Evolutionary conservation across 2,888 invertebrate genomes (phyloP).

Genomic region (Polymixis flavicincta): DNA sequence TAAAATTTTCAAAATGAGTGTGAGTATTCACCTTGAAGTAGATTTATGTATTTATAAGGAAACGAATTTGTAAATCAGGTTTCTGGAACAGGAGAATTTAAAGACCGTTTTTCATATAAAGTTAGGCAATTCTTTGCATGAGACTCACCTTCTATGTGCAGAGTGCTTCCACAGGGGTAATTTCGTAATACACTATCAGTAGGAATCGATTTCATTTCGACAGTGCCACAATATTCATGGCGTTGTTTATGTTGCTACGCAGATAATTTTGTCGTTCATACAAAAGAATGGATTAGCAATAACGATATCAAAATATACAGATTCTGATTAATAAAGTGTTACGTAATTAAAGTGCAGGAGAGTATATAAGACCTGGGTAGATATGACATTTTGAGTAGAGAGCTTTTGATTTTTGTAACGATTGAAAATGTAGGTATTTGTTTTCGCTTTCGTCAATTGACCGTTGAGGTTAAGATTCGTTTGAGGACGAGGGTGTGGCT

Average conservation of each 20-base stretch:
- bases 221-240: no score
- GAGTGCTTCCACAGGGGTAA: not conserved
- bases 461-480: no score
- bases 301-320: no score
- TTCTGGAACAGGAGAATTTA: slow-evolving; percentile 46
- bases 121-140: slow-evolving; percentile 16
- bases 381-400: not conserved
- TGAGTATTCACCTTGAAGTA: slow-evolving; percentile 19
- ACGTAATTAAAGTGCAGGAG: no score
- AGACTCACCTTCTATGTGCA: not conserved
- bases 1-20: not conserved
- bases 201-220: no score
- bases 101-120: slow-evolving; percentile 10
- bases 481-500: no score
- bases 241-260: no score
- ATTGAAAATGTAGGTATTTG: not conserved
- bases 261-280: no score
- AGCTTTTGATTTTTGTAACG: not conserved
- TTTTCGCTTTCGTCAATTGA: not conserved
- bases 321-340: no score
- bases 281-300: no score
- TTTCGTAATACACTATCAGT: no score
- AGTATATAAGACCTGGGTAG: not conserved
- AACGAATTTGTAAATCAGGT: slow-evolving; percentile 46
- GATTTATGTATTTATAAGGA: slow-evolving; percentile 41